Evolutionary conservation across 1,140 invertebrate genomes (phyloP).

Genomic region (Nephotettix cincticeps): DNA sequence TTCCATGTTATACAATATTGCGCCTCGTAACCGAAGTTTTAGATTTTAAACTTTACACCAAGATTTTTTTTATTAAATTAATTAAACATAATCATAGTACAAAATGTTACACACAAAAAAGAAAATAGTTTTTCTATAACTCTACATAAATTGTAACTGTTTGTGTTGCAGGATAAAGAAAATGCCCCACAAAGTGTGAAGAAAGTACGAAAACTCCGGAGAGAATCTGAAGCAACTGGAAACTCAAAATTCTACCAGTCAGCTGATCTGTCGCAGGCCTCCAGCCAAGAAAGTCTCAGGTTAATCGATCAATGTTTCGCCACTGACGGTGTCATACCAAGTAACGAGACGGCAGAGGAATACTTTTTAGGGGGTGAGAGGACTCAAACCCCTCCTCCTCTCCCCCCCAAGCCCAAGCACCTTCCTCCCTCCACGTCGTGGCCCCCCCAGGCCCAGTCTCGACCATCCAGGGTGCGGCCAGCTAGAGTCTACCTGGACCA

Average conservation of each 20-base stretch:
- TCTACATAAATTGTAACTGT: too few species aligned
- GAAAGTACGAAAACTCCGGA: conserved; percentile 41
- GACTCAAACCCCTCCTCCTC: conserved; percentile 37
- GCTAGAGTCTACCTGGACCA: conserved; percentile 56
- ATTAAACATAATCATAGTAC: too few species aligned
- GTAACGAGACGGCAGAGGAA: conserved; percentile 25
- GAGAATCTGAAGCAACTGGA: conserved; percentile 30
- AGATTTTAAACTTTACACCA: too few species aligned
- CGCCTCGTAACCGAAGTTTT: too few species aligned
- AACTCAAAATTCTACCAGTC: conserved; percentile 30
- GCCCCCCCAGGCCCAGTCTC: not conserved
- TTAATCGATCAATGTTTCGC: conserved; percentile 28
- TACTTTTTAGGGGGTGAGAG: conserved; percentile 21
- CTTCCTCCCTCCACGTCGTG: conserved; percentile 24
- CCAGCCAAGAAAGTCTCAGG: conserved; percentile 19
- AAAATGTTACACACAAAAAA: too few species aligned
- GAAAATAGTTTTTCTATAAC: too few species aligned
- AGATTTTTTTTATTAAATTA: too few species aligned
- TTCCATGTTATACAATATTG: too few species aligned
- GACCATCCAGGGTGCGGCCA: conserved; percentile 37
- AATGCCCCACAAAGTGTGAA: conserved; percentile 42
- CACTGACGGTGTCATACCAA: conserved; percentile 22
- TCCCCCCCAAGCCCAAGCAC: conserved; percentile 42
- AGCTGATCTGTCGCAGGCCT: not conserved
- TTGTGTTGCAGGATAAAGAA: conserved; percentile 45